Base-by-base conservation (phyloP, 2,113 vertebrate genomes). In the Gobius niger region DNA sequence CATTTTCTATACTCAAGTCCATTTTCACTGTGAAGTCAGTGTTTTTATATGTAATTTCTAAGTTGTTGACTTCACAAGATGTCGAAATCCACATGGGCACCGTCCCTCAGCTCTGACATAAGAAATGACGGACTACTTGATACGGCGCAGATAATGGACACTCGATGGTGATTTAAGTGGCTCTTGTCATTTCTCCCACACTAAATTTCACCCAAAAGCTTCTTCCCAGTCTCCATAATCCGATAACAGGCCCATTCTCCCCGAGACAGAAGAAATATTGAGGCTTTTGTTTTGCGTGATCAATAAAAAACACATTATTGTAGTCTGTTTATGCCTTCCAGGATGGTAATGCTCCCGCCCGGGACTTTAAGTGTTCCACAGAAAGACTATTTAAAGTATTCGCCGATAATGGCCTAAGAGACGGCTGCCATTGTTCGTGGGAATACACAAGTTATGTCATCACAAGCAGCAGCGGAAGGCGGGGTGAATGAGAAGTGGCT, bases 301-400 rank as follows among this genome's bases (percentile, higher is more conserved):
- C 77, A 64, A 76, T 78, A 65, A 63, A 73, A 51, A 69, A 78
- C 34, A 42, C 54, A 16, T 14, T 15, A 40, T 46, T 63, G 40
- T 61, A 18, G 41, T 42, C 47, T 56, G 62, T 80, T 70, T 51
- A 50, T 62, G 10, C 15, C 68, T 60, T 46, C 18, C 62, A n/a
- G 63, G 56, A 61, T 67, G 14, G 12, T 67, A 67, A 72, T 51
- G 65, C 19, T 14, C 49, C 51, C 65, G 57, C 13, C 65, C 67
- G 63, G 64, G 59, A 10, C 2, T 54, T 60, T 16, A 53, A 74
- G 61, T 50, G 62, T 77, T 54, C 72, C 60, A 6, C 7, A 19
- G 44, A 73, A 52, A 70, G 47, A 47, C 12, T 41, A 40, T 62
- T 66, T 11, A 34, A 53, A 65, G 24, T 60, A 47, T 40, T 68